phyloP scores from a whole-genome alignment of 1,140 invertebrate species.

The Rhopalosiphum maidis region DNA sequence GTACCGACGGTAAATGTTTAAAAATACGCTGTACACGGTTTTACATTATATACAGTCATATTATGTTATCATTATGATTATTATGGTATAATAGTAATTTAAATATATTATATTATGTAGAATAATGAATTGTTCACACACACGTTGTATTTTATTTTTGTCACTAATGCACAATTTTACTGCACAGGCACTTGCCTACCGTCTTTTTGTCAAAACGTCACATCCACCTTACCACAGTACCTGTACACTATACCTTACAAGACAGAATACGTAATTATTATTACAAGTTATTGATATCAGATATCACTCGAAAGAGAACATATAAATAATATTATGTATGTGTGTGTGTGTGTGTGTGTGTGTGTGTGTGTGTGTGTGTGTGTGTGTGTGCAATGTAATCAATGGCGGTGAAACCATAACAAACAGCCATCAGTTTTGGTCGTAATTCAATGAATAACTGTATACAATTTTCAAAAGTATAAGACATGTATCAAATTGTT shows the following conservation, averaged over 20 bases:
- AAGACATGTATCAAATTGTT: background rate
- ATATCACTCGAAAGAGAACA: slow-evolving; percentile 24
- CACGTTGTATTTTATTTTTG: slow-evolving; percentile 3
- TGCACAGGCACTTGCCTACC: slow-evolving; percentile 57
- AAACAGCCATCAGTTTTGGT: background rate
- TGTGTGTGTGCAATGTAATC: too few species aligned
- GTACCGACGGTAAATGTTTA: background rate
- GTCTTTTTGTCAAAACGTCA: slow-evolving; percentile 57
- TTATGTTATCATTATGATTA: background rate
- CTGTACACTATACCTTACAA: slow-evolving; percentile 53
- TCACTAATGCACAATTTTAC: slow-evolving; percentile 55
- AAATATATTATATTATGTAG: background rate
- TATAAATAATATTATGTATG: background rate
- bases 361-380: background rate
- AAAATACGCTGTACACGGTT: background rate
- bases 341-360: background rate
- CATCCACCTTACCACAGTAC: slow-evolving; percentile 51
- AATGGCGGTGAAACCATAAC: too few species aligned
- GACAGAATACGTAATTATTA: slow-evolving; percentile 58
- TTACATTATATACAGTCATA: background rate
- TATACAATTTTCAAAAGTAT: background rate
- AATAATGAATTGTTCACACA: background rate
- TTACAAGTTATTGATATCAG: background rate
- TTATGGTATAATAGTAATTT: background rate
- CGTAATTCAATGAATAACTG: background rate